Evolutionary conservation across 1,140 invertebrate genomes (phyloP).

Genomic region (Panulirus ornatus): DNA sequence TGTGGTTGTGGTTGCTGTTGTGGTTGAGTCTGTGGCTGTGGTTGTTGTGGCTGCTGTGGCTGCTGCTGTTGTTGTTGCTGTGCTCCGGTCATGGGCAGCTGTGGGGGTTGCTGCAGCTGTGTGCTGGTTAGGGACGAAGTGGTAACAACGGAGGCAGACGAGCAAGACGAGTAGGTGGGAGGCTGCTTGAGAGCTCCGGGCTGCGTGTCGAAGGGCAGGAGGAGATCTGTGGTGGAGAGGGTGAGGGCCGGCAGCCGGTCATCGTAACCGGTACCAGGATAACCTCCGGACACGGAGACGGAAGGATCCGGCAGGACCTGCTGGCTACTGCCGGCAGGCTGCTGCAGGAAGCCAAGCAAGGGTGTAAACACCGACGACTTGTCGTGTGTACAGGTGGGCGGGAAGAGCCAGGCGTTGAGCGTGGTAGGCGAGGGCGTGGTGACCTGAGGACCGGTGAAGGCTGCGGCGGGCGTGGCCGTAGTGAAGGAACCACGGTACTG

Average conservation of each 20-base stretch:
- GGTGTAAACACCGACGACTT: constrained; percentile 81
- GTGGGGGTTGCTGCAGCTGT: constrained; percentile 74
- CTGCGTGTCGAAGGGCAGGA: constrained; percentile 68
- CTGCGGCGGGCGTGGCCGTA: constrained; percentile 51
- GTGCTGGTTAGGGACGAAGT: constrained; percentile 74
- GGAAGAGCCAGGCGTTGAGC: constrained; percentile 75
- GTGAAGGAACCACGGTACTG: constrained; percentile 74
- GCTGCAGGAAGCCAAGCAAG: constrained; percentile 80
- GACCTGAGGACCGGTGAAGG: constrained; percentile 69
- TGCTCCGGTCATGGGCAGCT: constrained; percentile 63
- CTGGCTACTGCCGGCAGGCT: constrained; percentile 70
- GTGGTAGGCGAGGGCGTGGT: constrained; percentile 74
- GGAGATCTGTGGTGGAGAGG: constrained; percentile 67
- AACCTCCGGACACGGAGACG: constrained; percentile 35
- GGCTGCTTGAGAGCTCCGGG: constrained; percentile 77
- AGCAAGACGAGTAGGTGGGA: constrained; percentile 75
- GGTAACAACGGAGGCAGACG: constrained; percentile 72
- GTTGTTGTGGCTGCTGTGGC: constrained; percentile 73
- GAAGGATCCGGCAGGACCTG: constrained; percentile 65
- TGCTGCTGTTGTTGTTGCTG: constrained; percentile 69
- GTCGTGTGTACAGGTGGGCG: constrained; percentile 79
- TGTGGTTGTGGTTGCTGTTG: constrained; percentile 63
- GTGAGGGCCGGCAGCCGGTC: constrained; percentile 72
- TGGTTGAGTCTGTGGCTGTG: constrained; percentile 68
- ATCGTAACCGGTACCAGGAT: constrained; percentile 55